phyloP scores from a whole-genome alignment of 2,797 vertebrate species.

The Etheostoma perlongum region DNA sequence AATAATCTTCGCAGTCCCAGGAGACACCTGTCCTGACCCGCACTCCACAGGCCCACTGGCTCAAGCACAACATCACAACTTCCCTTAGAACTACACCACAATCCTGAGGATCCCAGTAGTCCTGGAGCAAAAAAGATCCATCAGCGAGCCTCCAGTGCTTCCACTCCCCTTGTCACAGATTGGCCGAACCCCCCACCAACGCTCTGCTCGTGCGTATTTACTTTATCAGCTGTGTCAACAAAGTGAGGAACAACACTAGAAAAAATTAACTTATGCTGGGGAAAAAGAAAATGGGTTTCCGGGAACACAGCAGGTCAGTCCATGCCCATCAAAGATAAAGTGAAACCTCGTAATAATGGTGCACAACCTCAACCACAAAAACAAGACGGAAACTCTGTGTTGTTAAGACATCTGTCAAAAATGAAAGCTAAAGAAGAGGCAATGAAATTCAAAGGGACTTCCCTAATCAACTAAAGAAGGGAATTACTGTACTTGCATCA shows the following conservation, averaged over 20 bases:
- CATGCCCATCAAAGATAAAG: slow-evolving; percentile 27
- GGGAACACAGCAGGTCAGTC: neutral
- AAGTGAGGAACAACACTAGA: slow-evolving; percentile 59
- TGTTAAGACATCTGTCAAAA: neutral
- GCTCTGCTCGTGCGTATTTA: slow-evolving; percentile 52
- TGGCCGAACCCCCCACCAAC: slow-evolving; percentile 31
- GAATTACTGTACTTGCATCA: neutral
- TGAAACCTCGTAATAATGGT: neutral
- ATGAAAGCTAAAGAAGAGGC: slow-evolving; percentile 33
- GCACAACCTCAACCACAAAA: neutral
- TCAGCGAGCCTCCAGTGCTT: slow-evolving; percentile 1
- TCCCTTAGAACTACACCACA: slow-evolving; percentile 11
- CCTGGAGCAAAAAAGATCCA: neutral
- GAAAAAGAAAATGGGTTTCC: slow-evolving; percentile 10
- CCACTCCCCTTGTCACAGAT: slow-evolving; percentile 60
- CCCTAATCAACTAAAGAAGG: neutral
- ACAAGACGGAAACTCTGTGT: neutral
- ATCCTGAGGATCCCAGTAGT: neutral
- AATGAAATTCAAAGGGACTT: slow-evolving; percentile 17
- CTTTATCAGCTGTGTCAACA: slow-evolving; percentile 81
- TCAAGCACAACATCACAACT: slow-evolving; percentile 63
- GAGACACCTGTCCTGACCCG: slow-evolving; percentile 40
- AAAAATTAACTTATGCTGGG: slow-evolving; percentile 74
- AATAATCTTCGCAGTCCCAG: slow-evolving; percentile 39
- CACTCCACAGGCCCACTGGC: slow-evolving; percentile 63